Conservation (phyloP, 2,113 vertebrate genomes). For the Sitta europaea region DNA sequence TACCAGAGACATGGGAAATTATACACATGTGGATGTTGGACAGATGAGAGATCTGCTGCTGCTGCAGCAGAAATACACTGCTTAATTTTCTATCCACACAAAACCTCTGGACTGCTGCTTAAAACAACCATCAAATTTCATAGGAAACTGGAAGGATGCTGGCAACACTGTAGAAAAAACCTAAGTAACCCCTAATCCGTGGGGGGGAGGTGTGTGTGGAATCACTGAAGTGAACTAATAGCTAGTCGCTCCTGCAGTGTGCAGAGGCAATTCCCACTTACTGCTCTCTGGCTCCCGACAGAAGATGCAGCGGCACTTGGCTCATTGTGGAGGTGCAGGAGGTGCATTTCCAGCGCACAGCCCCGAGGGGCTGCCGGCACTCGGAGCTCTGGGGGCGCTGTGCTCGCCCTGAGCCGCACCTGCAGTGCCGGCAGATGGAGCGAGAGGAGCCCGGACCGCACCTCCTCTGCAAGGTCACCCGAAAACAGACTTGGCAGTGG, state of each 20-base stretch:
- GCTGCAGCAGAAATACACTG: not conserved
- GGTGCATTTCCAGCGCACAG: not conserved
- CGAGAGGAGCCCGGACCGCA: not conserved
- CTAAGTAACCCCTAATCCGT: not conserved
- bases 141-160: not conserved
- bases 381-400: not conserved
- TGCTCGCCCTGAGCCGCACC: not conserved
- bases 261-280: not conserved
- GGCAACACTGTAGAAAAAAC: not conserved
- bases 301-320: not conserved
- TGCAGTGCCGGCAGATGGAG: slow-evolving; percentile 43
- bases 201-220: fast-evolving
- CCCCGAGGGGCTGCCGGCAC: fast-evolving
- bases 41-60: not conserved
- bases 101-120: not conserved
- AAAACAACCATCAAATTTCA: not conserved
- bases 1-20: not conserved
- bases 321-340: no score
- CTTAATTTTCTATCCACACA: not conserved
- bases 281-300: not conserved
- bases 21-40: not conserved
- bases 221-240: not conserved
- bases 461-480: not conserved
- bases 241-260: not conserved
- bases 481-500: not conserved